Conservation (phyloP, 2,888 invertebrate species). For the Plusia festucae region DNA sequence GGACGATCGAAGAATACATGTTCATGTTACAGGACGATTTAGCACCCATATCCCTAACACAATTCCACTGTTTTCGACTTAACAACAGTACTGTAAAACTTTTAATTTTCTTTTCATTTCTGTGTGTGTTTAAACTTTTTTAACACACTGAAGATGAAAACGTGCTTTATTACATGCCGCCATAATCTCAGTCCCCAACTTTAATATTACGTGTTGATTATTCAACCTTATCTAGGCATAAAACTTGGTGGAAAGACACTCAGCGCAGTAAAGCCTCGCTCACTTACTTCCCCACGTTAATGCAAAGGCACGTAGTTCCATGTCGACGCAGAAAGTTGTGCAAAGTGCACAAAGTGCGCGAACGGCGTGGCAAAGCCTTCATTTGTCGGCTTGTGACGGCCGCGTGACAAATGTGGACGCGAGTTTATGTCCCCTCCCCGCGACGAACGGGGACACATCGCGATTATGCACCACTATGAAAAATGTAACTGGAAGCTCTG, state of each 20-base stretch:
- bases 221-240: constrained; percentile 82
- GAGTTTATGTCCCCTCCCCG: constrained; percentile 77
- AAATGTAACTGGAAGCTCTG: constrained; percentile 73
- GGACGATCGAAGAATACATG: constrained; percentile 75
- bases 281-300: constrained; percentile 84
- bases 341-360: constrained; percentile 88
- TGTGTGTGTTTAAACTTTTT: constrained; percentile 17
- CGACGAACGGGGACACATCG: constrained; percentile 69
- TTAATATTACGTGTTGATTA: constrained; percentile 81
- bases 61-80: constrained; percentile 26
- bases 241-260: constrained; percentile 85
- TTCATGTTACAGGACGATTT: constrained; percentile 42
- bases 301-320: constrained; percentile 87
- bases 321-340: constrained; percentile 86
- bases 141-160: constrained; percentile 23
- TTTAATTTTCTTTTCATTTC: constrained; percentile 17
- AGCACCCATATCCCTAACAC: constrained; percentile 42
- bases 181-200: constrained; percentile 58
- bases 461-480: constrained; percentile 82
- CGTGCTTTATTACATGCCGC: constrained; percentile 50
- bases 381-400: constrained; percentile 89
- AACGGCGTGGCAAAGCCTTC: constrained; percentile 87
- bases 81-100: constrained; percentile 17
- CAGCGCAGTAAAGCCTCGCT: constrained; percentile 78
- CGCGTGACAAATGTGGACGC: constrained; percentile 88